Evolutionary conservation across 2,888 invertebrate genomes (phyloP), one percentile per base, ranked within the genome.

Genomic region (Napeogenes inachia): DNA sequence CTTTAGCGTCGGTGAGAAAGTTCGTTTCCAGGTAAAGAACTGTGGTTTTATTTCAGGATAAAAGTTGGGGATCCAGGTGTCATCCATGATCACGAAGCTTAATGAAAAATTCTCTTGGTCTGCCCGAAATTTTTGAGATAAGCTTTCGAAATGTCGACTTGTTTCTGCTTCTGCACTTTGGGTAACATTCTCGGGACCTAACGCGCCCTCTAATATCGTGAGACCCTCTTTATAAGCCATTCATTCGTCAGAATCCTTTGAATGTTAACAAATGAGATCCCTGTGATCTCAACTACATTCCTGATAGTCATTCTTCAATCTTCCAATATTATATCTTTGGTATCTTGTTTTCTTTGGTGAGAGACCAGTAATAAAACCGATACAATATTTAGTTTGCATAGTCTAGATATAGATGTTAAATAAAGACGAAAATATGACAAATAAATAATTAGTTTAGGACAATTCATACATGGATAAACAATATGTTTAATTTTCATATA

Each of bases 151-250:
- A 66, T 69, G 61, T 69, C 66, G 56, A 66, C 32, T 68, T 63
- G 66, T 58, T 67, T 68, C 32, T 72, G 62, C 61, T 68, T 66
- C 35, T 35, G 35, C 35, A 35, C 35, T 4, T 35, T 3, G 0
- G 35, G 6, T 35, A 35, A 67, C 68, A 69, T 71, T 70, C 61
- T 72, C 64, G 66, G 69, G 45, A 71, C 67, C 67, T 65, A 69
- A 64, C 67, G 59, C 60, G 61, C 61, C 42, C 21, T 21, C 21
- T 21, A 0, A 21, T 21, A 21, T 21, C 21, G 21, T 1, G 64
- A 67, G 60, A 65, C 64, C 55, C 68, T 63, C 57, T 59, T 68
- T 66, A 61, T 69, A 61, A 69, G 59, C 65, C 65, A 50, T 67
- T 67, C 59, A 42, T 67, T 63, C 13, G 59, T n/a, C 54, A 65